Evolutionary conservation across 2,797 vertebrate species (phyloP).

Genomic region (Poecilia velifera): DNA sequence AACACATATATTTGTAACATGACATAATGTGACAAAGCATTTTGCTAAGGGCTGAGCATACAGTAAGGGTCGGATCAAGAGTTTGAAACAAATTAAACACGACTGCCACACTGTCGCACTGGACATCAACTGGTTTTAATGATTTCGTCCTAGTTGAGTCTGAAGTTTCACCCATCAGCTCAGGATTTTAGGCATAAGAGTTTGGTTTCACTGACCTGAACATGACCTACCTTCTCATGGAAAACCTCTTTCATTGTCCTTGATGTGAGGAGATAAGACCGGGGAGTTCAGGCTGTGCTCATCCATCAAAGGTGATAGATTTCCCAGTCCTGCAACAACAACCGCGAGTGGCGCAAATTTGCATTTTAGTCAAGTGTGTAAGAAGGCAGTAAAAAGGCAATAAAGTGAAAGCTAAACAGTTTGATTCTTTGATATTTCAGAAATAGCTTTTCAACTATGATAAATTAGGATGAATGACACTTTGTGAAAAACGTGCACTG

Average conservation of each 20-base stretch:
- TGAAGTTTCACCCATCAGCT: conserved; percentile 44
- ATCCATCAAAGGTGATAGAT: conserved; percentile 49
- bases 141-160: conserved; percentile 5
- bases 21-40: background rate
- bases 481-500: conserved; percentile 14
- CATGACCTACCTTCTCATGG: conserved; percentile 43
- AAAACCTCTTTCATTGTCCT: conserved; percentile 44
- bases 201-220: conserved; percentile 55
- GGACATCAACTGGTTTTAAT: background rate
- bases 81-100: background rate
- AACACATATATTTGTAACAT: background rate
- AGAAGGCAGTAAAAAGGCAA: conserved; percentile 21
- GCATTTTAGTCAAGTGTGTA: conserved; percentile 31
- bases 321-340: conserved; percentile 15
- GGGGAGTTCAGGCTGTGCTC: conserved; percentile 35
- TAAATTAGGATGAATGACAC: conserved; percentile 20
- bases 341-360: conserved; percentile 15
- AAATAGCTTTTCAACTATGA: conserved; percentile 12
- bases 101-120: background rate
- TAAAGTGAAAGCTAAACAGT: conserved; percentile 41
- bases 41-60: background rate
- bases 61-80: background rate
- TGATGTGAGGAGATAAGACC: conserved; percentile 41
- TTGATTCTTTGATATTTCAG: conserved; percentile 31
- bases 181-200: conserved; percentile 30